These are phyloP conservation scores for Todiramphus saurophagus DNA, from an alignment of 2,113 vertebrate species.

Conservation along the genomic window DNA sequence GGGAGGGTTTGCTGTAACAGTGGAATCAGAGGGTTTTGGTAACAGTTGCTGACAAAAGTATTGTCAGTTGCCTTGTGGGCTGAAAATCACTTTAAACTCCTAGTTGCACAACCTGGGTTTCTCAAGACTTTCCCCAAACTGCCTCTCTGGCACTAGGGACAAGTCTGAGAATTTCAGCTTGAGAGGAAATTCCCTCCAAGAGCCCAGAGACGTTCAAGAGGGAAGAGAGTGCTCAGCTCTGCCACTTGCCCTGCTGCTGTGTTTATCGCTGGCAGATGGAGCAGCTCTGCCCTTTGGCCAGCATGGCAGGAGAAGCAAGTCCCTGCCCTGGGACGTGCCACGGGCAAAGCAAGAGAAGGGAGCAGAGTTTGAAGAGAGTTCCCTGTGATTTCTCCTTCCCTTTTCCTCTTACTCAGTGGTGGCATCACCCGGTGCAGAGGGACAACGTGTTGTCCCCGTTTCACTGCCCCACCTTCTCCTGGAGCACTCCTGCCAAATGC, in stretches of 20 bases:
- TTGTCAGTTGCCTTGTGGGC: not conserved
- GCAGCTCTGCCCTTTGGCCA: not conserved
- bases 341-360: not conserved
- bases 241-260: not conserved
- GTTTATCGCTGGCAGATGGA: not conserved
- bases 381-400: not conserved
- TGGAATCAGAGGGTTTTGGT: not conserved
- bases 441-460: fast-evolving
- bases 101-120: conserved; percentile 23
- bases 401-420: not conserved
- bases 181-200: not conserved
- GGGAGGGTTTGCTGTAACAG: not conserved
- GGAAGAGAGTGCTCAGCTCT: not conserved
- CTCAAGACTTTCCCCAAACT: conserved; percentile 48
- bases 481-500: not conserved
- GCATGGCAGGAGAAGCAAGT: not conserved
- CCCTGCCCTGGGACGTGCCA: not conserved
- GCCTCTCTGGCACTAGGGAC: not conserved
- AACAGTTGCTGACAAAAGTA: conserved; percentile 1
- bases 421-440: not conserved
- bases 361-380: not conserved
- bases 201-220: not conserved
- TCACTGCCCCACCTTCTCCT: not conserved
- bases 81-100: conserved; percentile 27
- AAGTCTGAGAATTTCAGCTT: not conserved